A percentile compares a stretch with the other conserved stretches of the same genome.
phyloP scores from a whole-genome alignment of 1,140 invertebrate species.

The Drosophila kohkoa region DNA sequence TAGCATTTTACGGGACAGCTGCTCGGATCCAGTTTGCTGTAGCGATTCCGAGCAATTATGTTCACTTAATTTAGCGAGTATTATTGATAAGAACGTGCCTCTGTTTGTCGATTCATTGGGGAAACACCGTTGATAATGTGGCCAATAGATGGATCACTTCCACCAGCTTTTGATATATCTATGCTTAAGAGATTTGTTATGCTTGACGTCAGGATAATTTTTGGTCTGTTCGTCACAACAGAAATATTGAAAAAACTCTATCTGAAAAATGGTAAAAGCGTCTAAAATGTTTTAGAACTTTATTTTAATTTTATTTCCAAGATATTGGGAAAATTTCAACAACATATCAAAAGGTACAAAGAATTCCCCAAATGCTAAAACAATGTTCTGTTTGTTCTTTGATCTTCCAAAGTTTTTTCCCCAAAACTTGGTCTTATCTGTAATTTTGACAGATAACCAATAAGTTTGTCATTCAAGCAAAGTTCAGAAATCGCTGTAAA shows the following conservation, averaged over 20 bases:
- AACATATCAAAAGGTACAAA: neutral
- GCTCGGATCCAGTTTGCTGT: slow-evolving; percentile 8
- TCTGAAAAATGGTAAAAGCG: neutral
- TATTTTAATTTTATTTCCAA: neutral
- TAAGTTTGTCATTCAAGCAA: slow-evolving; percentile 9
- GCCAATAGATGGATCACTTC: slow-evolving; percentile 19
- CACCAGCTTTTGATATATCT: slow-evolving; percentile 1
- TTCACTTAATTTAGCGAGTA: neutral
- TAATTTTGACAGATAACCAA: slow-evolving; percentile 2
- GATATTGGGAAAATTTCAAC: neutral
- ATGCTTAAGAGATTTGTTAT: slow-evolving; percentile 17
- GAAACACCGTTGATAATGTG: slow-evolving; percentile 45
- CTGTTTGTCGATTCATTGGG: slow-evolving; percentile 31
- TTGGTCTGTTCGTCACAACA: neutral
- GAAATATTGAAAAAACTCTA: neutral
- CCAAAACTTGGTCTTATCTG: neutral
- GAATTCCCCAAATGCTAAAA: neutral
- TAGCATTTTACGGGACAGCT: slow-evolving; percentile 5
- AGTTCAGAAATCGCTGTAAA: slow-evolving; percentile 26
- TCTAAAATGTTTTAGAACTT: too few species aligned
- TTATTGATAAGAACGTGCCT: slow-evolving; percentile 32
- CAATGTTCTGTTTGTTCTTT: neutral
- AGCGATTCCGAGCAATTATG: slow-evolving; percentile 15
- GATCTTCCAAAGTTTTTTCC: neutral
- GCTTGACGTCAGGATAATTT: slow-evolving; percentile 41